Evolutionary conservation across 2,888 invertebrate genomes (phyloP).

Genomic region (Stenoptilia bipunctidactyla): DNA sequence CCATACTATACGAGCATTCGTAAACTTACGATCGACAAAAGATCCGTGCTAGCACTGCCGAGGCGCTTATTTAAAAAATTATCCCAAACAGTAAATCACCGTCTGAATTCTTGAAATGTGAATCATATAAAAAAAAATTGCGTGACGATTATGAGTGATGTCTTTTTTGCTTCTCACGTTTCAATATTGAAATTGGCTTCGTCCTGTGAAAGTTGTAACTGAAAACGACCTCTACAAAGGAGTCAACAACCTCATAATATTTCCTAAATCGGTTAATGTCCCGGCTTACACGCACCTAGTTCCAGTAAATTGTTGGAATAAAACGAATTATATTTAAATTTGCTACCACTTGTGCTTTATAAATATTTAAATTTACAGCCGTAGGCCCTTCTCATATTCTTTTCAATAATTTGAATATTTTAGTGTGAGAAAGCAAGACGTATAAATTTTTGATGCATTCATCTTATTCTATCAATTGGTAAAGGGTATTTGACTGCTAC

Average conservation of each 20-base stretch:
- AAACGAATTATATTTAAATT: constrained; percentile 35
- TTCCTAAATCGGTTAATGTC: constrained; percentile 63
- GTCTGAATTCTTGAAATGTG: too few species aligned
- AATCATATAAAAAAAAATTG: too few species aligned
- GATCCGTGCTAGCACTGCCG: too few species aligned
- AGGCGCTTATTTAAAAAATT: too few species aligned
- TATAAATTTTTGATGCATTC: too few species aligned
- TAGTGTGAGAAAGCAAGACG: too few species aligned
- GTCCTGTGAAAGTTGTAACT: constrained; percentile 31
- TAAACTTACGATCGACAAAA: too few species aligned
- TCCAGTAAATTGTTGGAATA: constrained; percentile 32
- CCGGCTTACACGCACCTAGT: constrained; percentile 39
- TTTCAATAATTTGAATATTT: not conserved
- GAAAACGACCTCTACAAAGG: constrained; percentile 40
- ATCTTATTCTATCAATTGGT: too few species aligned
- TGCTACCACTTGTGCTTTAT: constrained; percentile 51
- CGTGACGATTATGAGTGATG: not conserved
- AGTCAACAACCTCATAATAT: constrained; percentile 61
- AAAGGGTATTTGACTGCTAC: too few species aligned
- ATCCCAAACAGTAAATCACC: too few species aligned
- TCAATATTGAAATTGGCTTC: constrained; percentile 21
- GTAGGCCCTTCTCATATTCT: not conserved
- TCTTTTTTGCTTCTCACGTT: too few species aligned
- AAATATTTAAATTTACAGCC: constrained; percentile 34
- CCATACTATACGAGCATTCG: too few species aligned